These are phyloP conservation scores for Drosophila borealis DNA, from an alignment of 2,888 invertebrate species.

Conservation along the genomic window DNA sequence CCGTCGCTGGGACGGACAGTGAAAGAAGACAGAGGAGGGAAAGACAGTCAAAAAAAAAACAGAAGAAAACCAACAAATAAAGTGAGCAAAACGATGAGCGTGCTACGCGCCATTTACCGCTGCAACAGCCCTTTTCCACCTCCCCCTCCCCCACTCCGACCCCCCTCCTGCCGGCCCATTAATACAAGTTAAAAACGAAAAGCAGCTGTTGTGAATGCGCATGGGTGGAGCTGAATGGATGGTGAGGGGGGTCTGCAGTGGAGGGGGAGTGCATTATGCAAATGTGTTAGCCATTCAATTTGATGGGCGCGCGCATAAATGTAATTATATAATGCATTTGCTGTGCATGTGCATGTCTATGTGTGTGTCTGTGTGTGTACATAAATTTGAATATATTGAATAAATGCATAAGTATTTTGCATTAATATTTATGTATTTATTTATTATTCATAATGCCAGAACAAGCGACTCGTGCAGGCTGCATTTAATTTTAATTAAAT, in stretches of 20 bases:
- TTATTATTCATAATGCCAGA: constrained; percentile 26
- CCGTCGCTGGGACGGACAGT: not conserved
- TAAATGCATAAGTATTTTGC: constrained; percentile 11
- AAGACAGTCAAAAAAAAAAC: constrained; percentile 3
- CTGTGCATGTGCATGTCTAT: not conserved
- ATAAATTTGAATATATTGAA: constrained; percentile 17
- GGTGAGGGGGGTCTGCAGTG: not conserved
- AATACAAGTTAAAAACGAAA: constrained; percentile 15
- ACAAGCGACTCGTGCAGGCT: constrained; percentile 4
- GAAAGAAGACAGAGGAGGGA: not conserved
- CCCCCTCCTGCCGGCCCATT: not conserved
- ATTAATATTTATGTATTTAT: constrained; percentile 23
- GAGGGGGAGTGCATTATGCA: constrained; percentile 53
- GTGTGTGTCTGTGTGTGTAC: not conserved
- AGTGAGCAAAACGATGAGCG: constrained; percentile 9
- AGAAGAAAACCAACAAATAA: constrained; percentile 2
- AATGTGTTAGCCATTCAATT: constrained; percentile 71
- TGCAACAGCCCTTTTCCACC: not conserved
- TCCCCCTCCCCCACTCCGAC: not conserved
- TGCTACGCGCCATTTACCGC: constrained; percentile 26
- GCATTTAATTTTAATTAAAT: constrained; percentile 19
- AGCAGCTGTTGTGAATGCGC: constrained; percentile 23
- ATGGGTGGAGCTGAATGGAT: not conserved
- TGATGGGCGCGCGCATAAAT: constrained; percentile 65
- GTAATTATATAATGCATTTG: constrained; percentile 68